These are phyloP conservation scores for Thryonomys swinderianus DNA, from an alignment of 2,113 vertebrate species.

Conservation along the genomic window DNA sequence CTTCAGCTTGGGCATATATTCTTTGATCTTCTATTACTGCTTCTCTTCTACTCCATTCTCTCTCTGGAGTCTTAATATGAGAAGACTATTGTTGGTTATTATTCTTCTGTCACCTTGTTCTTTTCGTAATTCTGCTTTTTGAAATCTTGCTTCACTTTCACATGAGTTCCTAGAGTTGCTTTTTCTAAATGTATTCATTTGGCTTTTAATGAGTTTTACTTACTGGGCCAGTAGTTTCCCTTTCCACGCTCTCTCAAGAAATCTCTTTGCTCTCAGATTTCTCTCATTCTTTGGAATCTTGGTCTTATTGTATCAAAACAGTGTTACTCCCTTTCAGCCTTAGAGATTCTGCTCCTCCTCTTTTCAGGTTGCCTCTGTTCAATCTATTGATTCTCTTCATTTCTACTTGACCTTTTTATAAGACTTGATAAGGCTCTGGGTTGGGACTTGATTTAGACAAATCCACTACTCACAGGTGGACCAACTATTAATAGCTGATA, in stretches of 20 bases:
- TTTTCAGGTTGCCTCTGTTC: not conserved
- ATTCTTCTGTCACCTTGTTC: not conserved
- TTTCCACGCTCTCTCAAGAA: not conserved
- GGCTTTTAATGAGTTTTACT: not conserved
- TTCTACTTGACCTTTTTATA: not conserved
- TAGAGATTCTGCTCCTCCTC: not conserved
- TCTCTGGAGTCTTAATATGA: not conserved
- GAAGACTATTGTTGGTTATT: not conserved
- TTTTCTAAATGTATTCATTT: constrained; percentile 27
- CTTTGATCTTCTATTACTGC: constrained; percentile 22
- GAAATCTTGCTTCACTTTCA: not conserved
- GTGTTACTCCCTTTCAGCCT: not conserved
- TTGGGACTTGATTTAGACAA: not conserved
- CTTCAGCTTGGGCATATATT: not conserved
- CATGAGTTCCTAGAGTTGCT: not conserved
- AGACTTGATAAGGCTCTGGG: not conserved
- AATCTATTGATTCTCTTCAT: not conserved
- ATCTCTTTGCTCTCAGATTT: not conserved
- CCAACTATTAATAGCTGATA: not conserved
- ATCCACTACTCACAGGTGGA: not conserved
- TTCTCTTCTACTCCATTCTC: not conserved
- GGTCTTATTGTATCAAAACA: not conserved
- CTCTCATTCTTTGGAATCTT: not conserved
- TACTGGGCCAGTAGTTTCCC: not conserved
- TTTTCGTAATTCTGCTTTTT: constrained; percentile 21